These are phyloP conservation scores for Sebastes matsubarae DNA, from an alignment of 2,797 vertebrate species.

Conservation along the genomic window DNA sequence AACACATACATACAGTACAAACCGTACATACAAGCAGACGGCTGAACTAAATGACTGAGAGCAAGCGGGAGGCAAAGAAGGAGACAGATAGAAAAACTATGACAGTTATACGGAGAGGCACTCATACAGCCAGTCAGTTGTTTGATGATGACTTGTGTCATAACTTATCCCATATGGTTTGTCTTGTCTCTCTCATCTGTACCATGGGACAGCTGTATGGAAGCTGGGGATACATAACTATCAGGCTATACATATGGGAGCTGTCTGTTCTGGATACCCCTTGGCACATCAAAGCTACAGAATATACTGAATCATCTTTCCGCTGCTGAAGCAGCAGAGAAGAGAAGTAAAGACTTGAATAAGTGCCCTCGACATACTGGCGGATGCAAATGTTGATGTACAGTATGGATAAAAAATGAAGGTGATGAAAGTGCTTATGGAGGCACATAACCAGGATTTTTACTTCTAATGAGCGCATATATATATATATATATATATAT, in stretches of 20 bases:
- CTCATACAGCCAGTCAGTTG: conserved; percentile 33
- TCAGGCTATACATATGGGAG: conserved; percentile 59
- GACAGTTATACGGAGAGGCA: conserved; percentile 22
- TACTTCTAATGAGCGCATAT: neutral
- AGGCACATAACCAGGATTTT: neutral
- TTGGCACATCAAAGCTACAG: conserved; percentile 53
- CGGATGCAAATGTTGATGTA: neutral
- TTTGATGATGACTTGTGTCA: conserved; percentile 57
- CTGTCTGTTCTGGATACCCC: conserved; percentile 57
- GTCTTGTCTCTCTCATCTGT: conserved; percentile 51
- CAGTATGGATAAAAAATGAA: neutral
- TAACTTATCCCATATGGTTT: conserved; percentile 55
- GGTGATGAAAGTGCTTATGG: neutral
- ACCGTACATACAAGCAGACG: conserved; percentile 13
- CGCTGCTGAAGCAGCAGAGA: neutral
- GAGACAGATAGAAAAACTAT: neutral
- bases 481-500: neutral
- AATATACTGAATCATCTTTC: conserved; percentile 58
- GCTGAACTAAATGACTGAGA: conserved; percentile 21
- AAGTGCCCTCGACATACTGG: neutral
- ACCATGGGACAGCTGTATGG: conserved; percentile 50
- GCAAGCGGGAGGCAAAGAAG: conserved; percentile 5
- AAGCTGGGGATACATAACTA: conserved; percentile 50
- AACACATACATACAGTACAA: neutral
- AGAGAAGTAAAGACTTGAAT: neutral